A percentile compares a stretch with the other conserved stretches of the same genome.
These are phyloP conservation scores for Myotis pilosus DNA, from an alignment of 2,797 vertebrate species.

Conservation along the genomic window DNA sequence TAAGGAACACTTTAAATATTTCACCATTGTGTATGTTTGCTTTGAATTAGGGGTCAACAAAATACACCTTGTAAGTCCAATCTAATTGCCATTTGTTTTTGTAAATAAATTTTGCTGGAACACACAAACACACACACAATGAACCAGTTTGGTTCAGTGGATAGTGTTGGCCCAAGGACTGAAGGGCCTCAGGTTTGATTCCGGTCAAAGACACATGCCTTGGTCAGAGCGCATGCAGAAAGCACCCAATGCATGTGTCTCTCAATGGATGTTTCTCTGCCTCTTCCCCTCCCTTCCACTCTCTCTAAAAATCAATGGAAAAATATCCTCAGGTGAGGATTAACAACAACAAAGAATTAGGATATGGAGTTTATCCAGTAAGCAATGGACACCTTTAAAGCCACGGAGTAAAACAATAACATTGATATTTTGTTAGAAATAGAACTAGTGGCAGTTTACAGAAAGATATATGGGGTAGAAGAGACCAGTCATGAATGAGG, in stretches of 20 bases:
- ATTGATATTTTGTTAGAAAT: conserved; percentile 6
- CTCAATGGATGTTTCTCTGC: neutral
- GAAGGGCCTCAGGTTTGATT: neutral
- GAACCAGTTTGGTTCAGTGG: neutral
- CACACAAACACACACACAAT: neutral
- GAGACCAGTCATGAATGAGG: neutral
- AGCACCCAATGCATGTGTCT: neutral
- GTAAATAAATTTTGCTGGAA: neutral
- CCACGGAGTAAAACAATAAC: neutral
- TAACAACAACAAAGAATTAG: neutral
- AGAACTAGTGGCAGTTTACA: neutral
- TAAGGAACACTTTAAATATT: neutral
- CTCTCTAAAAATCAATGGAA: neutral
- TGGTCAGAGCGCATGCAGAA: neutral
- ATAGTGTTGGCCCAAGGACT: neutral
- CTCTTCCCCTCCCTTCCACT: neutral
- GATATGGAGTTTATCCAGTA: neutral
- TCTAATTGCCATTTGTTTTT: neutral
- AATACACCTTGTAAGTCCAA: neutral
- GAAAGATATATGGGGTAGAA: neutral
- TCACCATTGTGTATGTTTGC: neutral
- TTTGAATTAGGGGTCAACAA: neutral
- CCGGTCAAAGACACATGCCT: neutral
- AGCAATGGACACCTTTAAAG: neutral
- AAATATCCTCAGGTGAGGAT: too few species aligned